These are phyloP conservation scores for Acleris literana DNA, from an alignment of 2,888 invertebrate genomes.

Conservation along the genomic window DNA sequence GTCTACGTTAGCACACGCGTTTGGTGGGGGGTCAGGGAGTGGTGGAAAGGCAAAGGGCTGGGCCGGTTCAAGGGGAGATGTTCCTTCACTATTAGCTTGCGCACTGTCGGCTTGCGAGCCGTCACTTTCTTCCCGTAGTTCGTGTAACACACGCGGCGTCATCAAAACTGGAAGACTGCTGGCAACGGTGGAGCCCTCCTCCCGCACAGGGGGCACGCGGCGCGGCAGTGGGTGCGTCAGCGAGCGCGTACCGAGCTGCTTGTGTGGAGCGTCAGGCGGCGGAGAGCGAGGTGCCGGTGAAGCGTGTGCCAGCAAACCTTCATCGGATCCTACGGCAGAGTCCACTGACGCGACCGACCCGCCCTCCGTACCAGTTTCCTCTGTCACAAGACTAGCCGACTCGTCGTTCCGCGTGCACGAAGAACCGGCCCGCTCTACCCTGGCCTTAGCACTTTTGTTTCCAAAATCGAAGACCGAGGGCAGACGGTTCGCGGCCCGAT, in stretches of 20 bases:
- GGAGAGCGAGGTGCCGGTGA: conserved; percentile 72
- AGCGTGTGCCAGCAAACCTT: conserved; percentile 76
- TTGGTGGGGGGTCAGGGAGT: conserved; percentile 70
- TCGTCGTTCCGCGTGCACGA: conserved; percentile 63
- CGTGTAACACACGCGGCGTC: conserved; percentile 72
- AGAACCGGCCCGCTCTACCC: conserved; percentile 48
- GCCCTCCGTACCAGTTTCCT: conserved; percentile 69
- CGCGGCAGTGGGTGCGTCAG: conserved; percentile 80
- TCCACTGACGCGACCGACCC: conserved; percentile 84
- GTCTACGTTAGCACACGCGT: conserved; percentile 70
- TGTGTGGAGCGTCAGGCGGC: conserved; percentile 76
- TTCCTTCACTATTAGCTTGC: conserved; percentile 79
- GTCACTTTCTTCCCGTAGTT: conserved; percentile 79
- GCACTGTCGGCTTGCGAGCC: conserved; percentile 80
- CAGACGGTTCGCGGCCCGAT: conserved; percentile 63
- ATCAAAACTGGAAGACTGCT: conserved; percentile 70
- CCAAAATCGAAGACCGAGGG: conserved; percentile 75
- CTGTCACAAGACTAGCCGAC: conserved; percentile 60
- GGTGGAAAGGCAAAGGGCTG: conserved; percentile 80
- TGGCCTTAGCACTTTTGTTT: conserved; percentile 58
- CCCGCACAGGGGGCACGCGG: conserved; percentile 70
- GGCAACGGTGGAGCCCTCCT: conserved; percentile 63
- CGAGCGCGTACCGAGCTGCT: conserved; percentile 76
- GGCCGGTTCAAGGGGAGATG: conserved; percentile 78
- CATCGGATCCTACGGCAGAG: conserved; percentile 85